A percentile compares a stretch with the other conserved stretches of the same genome.
These are phyloP conservation scores for Nephila pilipes DNA, from an alignment of 1,140 invertebrate genomes.

Conservation along the genomic window DNA sequence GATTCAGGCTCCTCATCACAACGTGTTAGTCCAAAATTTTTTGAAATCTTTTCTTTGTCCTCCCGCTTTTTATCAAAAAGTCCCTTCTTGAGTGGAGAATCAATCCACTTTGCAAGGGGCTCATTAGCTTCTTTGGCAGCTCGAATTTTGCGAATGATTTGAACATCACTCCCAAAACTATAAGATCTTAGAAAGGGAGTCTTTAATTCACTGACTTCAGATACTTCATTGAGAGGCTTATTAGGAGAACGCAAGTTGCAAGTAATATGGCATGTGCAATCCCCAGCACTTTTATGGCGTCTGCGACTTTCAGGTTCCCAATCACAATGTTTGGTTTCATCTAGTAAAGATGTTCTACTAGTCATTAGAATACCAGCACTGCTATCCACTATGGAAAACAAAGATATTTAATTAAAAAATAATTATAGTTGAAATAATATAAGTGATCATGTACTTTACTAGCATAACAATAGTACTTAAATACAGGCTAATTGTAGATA, in stretches of 20 bases:
- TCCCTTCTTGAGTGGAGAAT: conserved; percentile 60
- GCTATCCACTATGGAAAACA: conserved; percentile 82
- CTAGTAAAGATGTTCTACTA: conserved; percentile 79
- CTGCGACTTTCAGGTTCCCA: conserved; percentile 78
- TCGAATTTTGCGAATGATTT: conserved; percentile 86
- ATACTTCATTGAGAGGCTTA: conserved; percentile 38
- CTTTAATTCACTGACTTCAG: conserved; percentile 21
- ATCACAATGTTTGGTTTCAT: conserved; percentile 56
- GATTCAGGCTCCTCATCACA: conserved; percentile 75
- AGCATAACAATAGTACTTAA: too few relatives aligned
- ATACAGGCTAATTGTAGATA: too few relatives aligned
- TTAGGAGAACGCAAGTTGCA: conserved; percentile 8
- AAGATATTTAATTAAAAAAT: neutral
- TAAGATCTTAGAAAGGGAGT: conserved; percentile 83
- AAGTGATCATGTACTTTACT: too few relatives aligned
- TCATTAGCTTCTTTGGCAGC: conserved; percentile 5
- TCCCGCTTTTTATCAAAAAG: conserved; percentile 66
- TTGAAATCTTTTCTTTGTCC: conserved; percentile 44
- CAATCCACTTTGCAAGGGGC: conserved; percentile 51
- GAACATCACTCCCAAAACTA: conserved; percentile 89
- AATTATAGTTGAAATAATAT: too few relatives aligned
- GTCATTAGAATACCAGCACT: conserved; percentile 85
- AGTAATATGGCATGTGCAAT: conserved; percentile 34
- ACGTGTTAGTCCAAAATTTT: conserved; percentile 65
- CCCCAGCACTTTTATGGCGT: conserved; percentile 80